Base-by-base conservation (phyloP, 2,113 vertebrate species). In the Calonectris borealis region DNA sequence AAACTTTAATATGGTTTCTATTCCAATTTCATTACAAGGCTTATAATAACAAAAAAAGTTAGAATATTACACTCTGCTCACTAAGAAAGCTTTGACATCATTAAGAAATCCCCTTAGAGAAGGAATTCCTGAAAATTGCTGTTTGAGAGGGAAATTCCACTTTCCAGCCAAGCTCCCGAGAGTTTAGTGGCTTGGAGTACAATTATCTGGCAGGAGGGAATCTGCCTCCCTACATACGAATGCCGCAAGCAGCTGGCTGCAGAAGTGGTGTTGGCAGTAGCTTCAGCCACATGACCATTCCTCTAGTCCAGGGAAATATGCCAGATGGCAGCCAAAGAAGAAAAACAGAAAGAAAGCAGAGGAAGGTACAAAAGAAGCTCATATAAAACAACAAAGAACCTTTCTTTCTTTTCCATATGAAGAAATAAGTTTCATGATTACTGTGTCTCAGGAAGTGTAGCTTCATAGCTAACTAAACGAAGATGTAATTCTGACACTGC, bases 251-350 rank as follows among this genome's bases (percentile, higher is more conserved):
- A 69, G 82, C 83, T 94, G 78, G 83, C 81, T 77, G 78, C 91
- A 72, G 73, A 97, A 82, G 32, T 87, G 40, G 64, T 64, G 60
- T 38, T 95, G 97, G 95, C 85, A 93, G 52, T 34, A 92, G 54
- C 65, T 94, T 85, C 44, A 86, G 90, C 49, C 91, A 94, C 76
- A 90, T 95, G 95, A 94, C 19, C 76, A 79, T 17, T 86, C 52
- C 40, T 94, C 79, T 68, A 48, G 73, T 86, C 69, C 85, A 96
- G 70, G 85, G 62, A 96, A 95, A 94, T 55, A 68, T 62, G 86
- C 76, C 94, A 97, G 91, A 93, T 92, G 86, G 80, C 90, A 97
- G 46, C 9, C 70, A 57, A 81, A 65, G 54, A 88, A 91, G 60
- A 61, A 94, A 95, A 96, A 78, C 52, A 94, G 64, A 92, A 55